Evolutionary conservation across 1,140 invertebrate genomes (phyloP).

Genomic region (Tribolium madens): DNA sequence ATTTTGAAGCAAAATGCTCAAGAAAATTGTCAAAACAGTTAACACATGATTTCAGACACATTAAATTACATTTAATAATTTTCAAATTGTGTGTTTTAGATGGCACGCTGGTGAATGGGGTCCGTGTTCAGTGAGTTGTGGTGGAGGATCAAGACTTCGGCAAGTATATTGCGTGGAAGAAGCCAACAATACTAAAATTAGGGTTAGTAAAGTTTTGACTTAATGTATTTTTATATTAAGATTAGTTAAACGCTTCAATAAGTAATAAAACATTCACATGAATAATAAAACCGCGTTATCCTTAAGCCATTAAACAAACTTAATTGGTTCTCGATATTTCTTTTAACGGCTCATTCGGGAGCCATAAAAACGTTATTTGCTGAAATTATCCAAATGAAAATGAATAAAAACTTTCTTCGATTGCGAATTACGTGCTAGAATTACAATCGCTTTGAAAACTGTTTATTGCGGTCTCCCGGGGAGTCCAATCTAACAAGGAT

Average conservation of each 20-base stretch:
- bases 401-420: slow-evolving; percentile 23
- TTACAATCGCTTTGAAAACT: neutral
- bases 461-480: slow-evolving; percentile 5
- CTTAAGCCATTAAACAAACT: neutral
- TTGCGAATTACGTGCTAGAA: slow-evolving; percentile 27
- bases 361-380: slow-evolving; percentile 40
- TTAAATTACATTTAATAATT: neutral
- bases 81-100: slow-evolving; percentile 69
- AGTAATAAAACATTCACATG: slow-evolving; percentile 3
- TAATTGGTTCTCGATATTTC: slow-evolving; percentile 24
- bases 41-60: too few relatives aligned
- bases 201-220: slow-evolving; percentile 68
- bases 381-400: slow-evolving; percentile 44
- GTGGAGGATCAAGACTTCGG: slow-evolving; percentile 81
- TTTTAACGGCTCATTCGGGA: slow-evolving; percentile 34
- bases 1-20: too few relatives aligned
- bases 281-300: slow-evolving; percentile 20
- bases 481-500: neutral
- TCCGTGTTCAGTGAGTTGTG: slow-evolving; percentile 84
- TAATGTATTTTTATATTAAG: neutral
- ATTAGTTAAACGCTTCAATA: neutral
- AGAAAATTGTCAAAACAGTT: too few relatives aligned
- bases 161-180: slow-evolving; percentile 85
- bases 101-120: slow-evolving; percentile 93
- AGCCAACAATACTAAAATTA: slow-evolving; percentile 75